Conservation (phyloP, 2,888 invertebrate genomes). For the Macrophya alboannulata region DNA sequence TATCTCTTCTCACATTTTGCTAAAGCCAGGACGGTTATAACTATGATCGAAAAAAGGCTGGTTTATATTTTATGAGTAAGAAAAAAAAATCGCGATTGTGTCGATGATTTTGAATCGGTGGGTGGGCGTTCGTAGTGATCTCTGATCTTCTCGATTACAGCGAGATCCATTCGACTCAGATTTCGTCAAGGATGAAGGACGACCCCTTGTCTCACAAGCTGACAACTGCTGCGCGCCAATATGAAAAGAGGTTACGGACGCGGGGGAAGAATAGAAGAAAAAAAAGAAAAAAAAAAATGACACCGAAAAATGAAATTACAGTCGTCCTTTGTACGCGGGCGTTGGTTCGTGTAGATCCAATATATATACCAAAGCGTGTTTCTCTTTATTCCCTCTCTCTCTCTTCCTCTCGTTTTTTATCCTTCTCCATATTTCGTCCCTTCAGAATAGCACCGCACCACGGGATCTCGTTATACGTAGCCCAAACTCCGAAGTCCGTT, state of each 20-base stretch:
- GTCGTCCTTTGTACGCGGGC: conserved; percentile 72
- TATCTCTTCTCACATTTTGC: background rate
- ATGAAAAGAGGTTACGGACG: conserved; percentile 37
- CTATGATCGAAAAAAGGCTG: conserved; percentile 1
- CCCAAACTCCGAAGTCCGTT: conserved; percentile 46
- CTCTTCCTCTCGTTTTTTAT: conserved; percentile 60
- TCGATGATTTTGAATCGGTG: conserved; percentile 37
- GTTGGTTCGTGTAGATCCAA: conserved; percentile 76
- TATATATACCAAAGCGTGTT: conserved; percentile 59
- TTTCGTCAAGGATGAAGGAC: conserved; percentile 38
- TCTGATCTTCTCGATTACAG: conserved; percentile 52
- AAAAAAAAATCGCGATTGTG: conserved; percentile 11
- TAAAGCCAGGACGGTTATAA: background rate
- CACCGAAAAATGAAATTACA: conserved; percentile 56
- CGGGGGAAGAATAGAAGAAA: background rate
- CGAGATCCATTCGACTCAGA: conserved; percentile 43
- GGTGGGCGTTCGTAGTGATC: conserved; percentile 42
- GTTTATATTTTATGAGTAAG: background rate
- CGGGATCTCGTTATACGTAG: conserved; percentile 71
- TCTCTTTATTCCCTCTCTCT: conserved; percentile 61
- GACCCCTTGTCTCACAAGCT: conserved; percentile 28
- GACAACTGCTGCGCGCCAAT: conserved; percentile 44
- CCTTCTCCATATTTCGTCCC: conserved; percentile 51
- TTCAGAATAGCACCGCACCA: conserved; percentile 61
- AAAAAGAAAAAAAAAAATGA: conserved; percentile 32